phyloP scores from a whole-genome alignment of 2,888 invertebrate species.

The Eurytoma adleriae region DNA sequence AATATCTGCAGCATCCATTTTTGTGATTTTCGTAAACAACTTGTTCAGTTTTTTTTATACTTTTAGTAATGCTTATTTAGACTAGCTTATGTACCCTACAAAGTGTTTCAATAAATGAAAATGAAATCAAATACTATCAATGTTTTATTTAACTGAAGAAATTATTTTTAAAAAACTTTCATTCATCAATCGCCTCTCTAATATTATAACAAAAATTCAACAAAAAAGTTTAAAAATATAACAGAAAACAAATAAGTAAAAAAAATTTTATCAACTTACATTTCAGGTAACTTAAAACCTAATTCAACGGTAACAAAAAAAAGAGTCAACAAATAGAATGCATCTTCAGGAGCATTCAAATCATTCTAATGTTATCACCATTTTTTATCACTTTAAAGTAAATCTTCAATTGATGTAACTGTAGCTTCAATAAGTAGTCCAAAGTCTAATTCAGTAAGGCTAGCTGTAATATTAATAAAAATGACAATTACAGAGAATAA shows the following conservation, averaged over 20 bases:
- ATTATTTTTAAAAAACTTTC: background rate
- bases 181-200: conserved; percentile 19
- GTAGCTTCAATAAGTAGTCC: conserved; percentile 91
- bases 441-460: conserved; percentile 90
- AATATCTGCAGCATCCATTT: conserved; percentile 69
- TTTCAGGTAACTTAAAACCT: background rate
- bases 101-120: conserved; percentile 75
- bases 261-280: no score
- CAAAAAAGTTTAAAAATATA: conserved; percentile 15
- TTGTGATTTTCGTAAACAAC: conserved; percentile 73
- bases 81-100: conserved; percentile 73
- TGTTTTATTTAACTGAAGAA: conserved; percentile 48
- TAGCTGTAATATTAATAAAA: conserved; percentile 78
- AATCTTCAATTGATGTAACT: conserved; percentile 80
- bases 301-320: no score
- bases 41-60: conserved; percentile 72
- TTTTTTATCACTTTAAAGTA: conserved; percentile 66
- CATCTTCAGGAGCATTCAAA: background rate
- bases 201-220: conserved; percentile 40
- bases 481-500: background rate
- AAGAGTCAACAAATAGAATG: conserved; percentile 9
- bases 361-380: conserved; percentile 12
- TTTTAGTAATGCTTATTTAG: conserved; percentile 74
- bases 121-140: conserved; percentile 63
- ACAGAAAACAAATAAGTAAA: background rate